Percentiles rank a stretch among this genome's conserved stretches.
phyloP scores from a whole-genome alignment of 2,113 vertebrate genomes.

The Galbula dea region DNA sequence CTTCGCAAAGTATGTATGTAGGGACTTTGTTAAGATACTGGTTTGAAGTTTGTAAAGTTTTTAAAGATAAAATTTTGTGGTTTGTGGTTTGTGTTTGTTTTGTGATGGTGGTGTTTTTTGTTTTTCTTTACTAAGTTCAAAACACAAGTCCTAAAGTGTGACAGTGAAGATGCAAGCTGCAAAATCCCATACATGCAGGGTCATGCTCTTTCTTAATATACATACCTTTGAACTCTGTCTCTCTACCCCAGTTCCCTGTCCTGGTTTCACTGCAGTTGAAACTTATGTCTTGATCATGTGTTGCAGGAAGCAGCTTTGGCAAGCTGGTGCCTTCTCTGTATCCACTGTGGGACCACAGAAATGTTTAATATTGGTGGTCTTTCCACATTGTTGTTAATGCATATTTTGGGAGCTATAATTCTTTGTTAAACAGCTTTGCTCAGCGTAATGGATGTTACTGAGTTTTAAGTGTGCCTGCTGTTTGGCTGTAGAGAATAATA shows the following conservation, averaged over 20 bases:
- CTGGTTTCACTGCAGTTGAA: neutral
- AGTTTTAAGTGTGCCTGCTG: slow-evolving; percentile 12
- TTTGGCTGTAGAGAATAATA: slow-evolving; percentile 55
- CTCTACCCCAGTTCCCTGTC: neutral
- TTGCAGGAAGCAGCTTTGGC: neutral
- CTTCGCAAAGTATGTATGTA: slow-evolving; percentile 85
- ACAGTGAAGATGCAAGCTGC: neutral
- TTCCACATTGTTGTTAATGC: neutral
- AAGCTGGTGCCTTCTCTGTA: neutral
- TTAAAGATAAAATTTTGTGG: too few relatives aligned
- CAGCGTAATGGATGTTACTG: neutral
- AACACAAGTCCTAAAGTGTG: neutral
- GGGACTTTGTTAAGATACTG: neutral
- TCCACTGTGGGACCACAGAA: neutral
- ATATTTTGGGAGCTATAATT: slow-evolving; percentile 19
- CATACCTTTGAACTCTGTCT: neutral
- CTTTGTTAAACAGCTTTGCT: neutral
- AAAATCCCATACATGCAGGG: neutral
- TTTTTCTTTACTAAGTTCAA: neutral
- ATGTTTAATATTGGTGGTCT: neutral
- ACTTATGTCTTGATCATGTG: neutral
- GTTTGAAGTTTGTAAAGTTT: too few relatives aligned
- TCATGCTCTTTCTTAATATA: neutral
- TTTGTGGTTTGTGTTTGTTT: neutral
- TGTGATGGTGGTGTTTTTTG: neutral